Base-by-base conservation (phyloP, 53 echinoderm and acorn worm genomes). In the Luidia sarsii region DNA sequence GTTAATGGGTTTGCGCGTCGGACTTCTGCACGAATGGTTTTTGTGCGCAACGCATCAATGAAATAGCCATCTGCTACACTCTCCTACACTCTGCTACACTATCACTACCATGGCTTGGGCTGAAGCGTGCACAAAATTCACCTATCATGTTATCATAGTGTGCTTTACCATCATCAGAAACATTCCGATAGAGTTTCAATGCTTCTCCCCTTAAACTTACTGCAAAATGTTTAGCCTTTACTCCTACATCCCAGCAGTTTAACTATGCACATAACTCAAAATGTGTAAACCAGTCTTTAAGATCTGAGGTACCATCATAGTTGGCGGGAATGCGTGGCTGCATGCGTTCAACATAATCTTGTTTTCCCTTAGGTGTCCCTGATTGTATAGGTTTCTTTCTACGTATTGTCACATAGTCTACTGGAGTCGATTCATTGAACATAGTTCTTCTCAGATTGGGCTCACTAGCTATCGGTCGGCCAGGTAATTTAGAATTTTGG, bases 271-370 rank as follows among this genome's bases (percentile, higher is more conserved):
- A 63, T 11, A 63, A 36, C 7, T 63, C 19, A 68, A 68, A 68
- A 48, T 68, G 68, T 68, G 37, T 9, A 45, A 68, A 4, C 68
- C 68, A 68, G 30, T 68, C 68, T 28, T 48, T 45, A 68, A 45
- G 48, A 48, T 68, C 49, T 7, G 48, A 16, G 15, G 48, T 25
- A 4, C 68, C 68, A 68, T 68, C 68, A 68, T 68, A 68, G 15
- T 23, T 48, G 3, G 28, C 68, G 7, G 68, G 48, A 27, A 48
- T 28, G 29, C 68, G 68, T 23, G 24, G 65, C 7, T 65, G 65
- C 56, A 56, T 20, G 1, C 22, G 56, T 23, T 56, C 56, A 56
- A 56, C 1, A 56, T 1, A 56, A 56, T 10, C 23, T 56, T n/a
- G 18, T 25, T 57, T 57, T 25, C 57, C 3, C 28, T 57, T 57